phyloP scores from a whole-genome alignment of 2,113 vertebrate genomes.

The Cephalopholis sonnerati region DNA sequence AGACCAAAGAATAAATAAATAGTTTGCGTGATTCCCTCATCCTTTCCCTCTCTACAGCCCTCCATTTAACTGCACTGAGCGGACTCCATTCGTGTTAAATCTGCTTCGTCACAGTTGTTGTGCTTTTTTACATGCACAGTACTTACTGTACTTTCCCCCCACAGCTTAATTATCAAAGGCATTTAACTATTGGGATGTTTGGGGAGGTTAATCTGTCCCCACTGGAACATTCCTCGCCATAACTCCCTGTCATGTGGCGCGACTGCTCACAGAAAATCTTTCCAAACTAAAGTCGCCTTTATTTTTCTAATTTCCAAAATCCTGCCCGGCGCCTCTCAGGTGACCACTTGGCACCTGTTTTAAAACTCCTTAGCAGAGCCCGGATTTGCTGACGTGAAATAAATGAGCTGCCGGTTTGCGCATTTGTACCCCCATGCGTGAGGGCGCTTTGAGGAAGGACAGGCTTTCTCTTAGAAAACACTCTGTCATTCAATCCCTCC shows the following conservation, averaged over 20 bases:
- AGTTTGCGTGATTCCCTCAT: neutral
- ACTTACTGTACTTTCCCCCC: constrained; percentile 53
- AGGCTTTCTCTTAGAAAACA: constrained; percentile 26
- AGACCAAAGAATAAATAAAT: neutral
- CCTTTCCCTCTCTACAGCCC: neutral
- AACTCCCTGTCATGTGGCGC: constrained; percentile 76
- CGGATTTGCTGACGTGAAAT: constrained; percentile 35
- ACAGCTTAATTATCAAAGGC: constrained; percentile 69
- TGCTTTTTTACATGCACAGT: constrained; percentile 12
- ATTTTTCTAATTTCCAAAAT: constrained; percentile 53
- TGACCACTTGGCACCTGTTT: constrained; percentile 58
- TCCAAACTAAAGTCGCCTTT: constrained; percentile 52
- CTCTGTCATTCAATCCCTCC: constrained; percentile 16
- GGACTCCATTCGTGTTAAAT: constrained; percentile 1
- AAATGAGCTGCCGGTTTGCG: neutral
- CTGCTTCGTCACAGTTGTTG: constrained; percentile 20
- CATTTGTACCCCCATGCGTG: neutral
- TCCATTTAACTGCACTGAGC: neutral
- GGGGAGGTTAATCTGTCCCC: constrained; percentile 78
- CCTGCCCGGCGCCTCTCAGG: constrained; percentile 55
- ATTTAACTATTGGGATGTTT: constrained; percentile 69
- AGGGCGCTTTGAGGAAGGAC: constrained; percentile 2
- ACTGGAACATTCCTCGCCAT: constrained; percentile 78
- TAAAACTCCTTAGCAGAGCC: constrained; percentile 6
- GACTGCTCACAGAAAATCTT: constrained; percentile 56